Base-by-base conservation (phyloP, 2,888 invertebrate genomes). In the Microchrysa polita region DNA sequence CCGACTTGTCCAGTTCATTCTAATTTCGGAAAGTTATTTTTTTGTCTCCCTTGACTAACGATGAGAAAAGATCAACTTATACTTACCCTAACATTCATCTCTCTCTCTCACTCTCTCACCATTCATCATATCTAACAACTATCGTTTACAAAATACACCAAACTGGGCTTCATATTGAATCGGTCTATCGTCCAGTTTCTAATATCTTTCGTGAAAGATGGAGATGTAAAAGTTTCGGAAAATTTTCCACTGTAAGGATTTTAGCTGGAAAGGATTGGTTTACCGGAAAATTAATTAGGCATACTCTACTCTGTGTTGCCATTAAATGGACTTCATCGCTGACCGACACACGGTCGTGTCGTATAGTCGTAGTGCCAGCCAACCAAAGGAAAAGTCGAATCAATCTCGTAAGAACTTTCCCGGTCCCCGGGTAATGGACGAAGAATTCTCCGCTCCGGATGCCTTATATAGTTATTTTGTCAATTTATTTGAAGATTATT, bases 231-330 rank as follows among this genome's bases (percentile, higher is more conserved):
- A 65, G 65, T 65, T 65, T 65, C 20, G 18, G 57, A 69, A 69
- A 69, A 57, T 57, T 42, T 57, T n/a, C n/a, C n/a, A 7, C 67
- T 7, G 57, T n/a, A 48, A n/a, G 48, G 44, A 65, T 44, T 65
- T 48, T 7, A 48, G 16, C 42, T 65, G n/a, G 65, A 48, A 65
- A 65, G 65, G 65, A 65, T 65, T 48, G 65, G 48, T 48, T 65
- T 65, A 55, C 57, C 69, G 5, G 57, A 55, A 40, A 69, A 69
- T 69, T 69, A 69, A 69, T 69, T 69, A 69, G 69, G 40, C 40
- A n/a, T 57, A 27, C 20, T 57, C 65, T 65, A 65, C 14, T 18
- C 48, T 44, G 5, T 34, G 27, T 34, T 34, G 27, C 44, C 65
- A 60, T 42, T 34, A 34, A 34, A 34, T 34, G 27, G 27, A 7